Base-by-base conservation (phyloP, 64 coral and sea anemone genomes). In the Stylophora pistillata region DNA sequence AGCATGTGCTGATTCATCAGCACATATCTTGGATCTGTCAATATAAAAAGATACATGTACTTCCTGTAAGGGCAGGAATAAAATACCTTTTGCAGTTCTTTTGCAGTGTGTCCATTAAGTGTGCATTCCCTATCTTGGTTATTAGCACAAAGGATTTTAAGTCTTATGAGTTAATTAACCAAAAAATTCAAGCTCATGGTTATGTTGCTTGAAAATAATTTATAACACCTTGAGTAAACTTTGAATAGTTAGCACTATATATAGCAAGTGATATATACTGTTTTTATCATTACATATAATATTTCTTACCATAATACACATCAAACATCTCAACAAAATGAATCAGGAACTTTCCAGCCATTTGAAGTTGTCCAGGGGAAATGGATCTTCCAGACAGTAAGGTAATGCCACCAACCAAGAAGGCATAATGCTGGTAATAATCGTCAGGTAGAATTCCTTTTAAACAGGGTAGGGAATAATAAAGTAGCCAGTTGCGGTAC, bases 381-480 rank as follows among this genome's bases (percentile, higher is more conserved):
- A 86, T 73, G 7, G 64, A 73, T 56, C 71, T 23, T 20, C 66
- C 13, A 28, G 66, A 73, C 17, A 86, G 26, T 10, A 86, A n/a
- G 53, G 28, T 53, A 53, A 78, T 78, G 47, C 54, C 76, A 58
- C 55, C 56, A 86, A 86, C 56, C 56, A 58, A 58, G 9, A 58
- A 58, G 56, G 56, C 56, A 58, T 58, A 58, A 58, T 58, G 56
- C 82, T 86, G 29, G 63, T 54, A 86, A 10, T 47, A 71, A 21
- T 86, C 82, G 27, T 89, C 77, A n/a, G 78, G 58, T 27, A 89
- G 77, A 18, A 89, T 30, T 30, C 52, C 88, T 34, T 89, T 89
- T 58, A 81, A 79, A 34, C 88, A 89, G 2, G 88, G 88, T 15
- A 81, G 88, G 26, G 88, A 89, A 33, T 89, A 89, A 54, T 80